Conservation (phyloP, 1,140 invertebrate genomes). For the Archegozetes longisetosus region DNA sequence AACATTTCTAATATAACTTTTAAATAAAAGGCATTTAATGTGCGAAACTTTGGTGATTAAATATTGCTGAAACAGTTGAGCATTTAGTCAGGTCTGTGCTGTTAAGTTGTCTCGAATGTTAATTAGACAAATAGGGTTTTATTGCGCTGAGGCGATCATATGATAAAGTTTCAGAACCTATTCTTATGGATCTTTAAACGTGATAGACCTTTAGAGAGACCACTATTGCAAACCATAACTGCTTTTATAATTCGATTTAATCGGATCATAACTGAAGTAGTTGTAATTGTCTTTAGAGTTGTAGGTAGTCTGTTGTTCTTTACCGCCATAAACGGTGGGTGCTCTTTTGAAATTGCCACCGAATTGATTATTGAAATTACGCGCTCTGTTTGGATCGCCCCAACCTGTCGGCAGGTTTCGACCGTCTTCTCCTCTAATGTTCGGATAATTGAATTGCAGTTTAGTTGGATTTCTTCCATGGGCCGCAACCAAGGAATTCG, state of each 20-base stretch:
- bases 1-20: no score
- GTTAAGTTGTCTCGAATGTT: no score
- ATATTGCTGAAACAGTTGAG: no score
- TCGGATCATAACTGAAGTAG: conserved; percentile 9
- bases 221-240: neutral
- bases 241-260: conserved; percentile 24
- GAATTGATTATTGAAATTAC: neutral
- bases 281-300: conserved; percentile 4
- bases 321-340: neutral
- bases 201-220: no score
- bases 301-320: neutral
- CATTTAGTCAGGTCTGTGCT: no score
- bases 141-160: no score
- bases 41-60: no score
- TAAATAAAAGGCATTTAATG: no score
- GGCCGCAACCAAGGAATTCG: neutral
- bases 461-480: neutral
- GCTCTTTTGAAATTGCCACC: neutral
- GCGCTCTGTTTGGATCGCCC: neutral
- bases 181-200: no score
- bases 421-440: neutral
- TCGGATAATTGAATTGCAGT: neutral
- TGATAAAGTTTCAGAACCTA: no score
- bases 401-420: neutral
- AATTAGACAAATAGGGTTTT: no score